A percentile compares a stretch with the other conserved stretches of the same genome.
Evolutionary conservation across 2,888 invertebrate species (phyloP).

Genomic region (Bombyx huttoni): DNA sequence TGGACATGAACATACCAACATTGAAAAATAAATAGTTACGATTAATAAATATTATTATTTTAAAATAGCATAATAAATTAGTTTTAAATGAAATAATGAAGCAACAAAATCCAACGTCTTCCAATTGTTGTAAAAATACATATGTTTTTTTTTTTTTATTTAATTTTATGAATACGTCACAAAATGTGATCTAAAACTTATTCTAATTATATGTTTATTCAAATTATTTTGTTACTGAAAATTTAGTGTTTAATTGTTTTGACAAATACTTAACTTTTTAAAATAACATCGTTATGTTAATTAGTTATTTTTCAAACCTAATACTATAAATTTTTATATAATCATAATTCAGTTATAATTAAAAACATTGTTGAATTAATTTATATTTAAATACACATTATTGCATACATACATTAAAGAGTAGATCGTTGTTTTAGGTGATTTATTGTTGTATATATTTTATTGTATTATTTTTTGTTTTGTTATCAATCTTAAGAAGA

Average conservation of each 20-base stretch:
- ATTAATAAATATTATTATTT: not conserved
- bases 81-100: constrained; percentile 9
- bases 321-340: not conserved
- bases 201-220: constrained; percentile 9
- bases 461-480: not conserved
- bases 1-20: not conserved
- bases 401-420: too few relatives aligned
- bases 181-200: constrained; percentile 12
- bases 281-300: too few relatives aligned
- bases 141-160: constrained; percentile 3
- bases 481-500: not conserved
- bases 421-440: too few relatives aligned
- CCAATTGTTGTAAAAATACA: constrained; percentile 27
- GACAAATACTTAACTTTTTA: too few relatives aligned
- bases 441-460: too few relatives aligned
- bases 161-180: constrained; percentile 25
- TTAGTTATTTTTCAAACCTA: not conserved
- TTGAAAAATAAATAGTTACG: not conserved
- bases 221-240: constrained; percentile 3
- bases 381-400: too few relatives aligned
- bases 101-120: constrained; percentile 56
- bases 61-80: constrained; percentile 2
- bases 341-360: not conserved
- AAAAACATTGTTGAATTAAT: not conserved
- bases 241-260: not conserved